Conservation (phyloP, 2,797 vertebrate genomes). For the Naso thynnoides region DNA sequence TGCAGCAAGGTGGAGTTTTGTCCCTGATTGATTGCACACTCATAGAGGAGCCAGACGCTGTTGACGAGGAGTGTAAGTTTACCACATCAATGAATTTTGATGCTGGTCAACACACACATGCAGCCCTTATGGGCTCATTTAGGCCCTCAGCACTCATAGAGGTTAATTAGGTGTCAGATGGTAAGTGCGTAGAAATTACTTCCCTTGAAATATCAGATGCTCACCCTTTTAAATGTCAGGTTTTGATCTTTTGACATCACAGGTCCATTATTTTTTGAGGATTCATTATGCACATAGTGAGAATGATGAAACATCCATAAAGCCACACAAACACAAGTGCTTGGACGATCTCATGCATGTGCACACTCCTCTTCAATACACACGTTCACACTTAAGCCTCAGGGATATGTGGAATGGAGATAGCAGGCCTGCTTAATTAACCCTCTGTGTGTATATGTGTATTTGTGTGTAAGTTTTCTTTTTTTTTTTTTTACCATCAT, state of each 20-base stretch:
- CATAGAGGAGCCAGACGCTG: conserved; percentile 94
- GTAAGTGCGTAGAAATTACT: conserved; percentile 73
- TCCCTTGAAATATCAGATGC: conserved; percentile 76
- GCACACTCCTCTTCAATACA: conserved; percentile 22
- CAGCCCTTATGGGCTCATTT: conserved; percentile 45
- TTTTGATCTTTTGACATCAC: conserved; percentile 71
- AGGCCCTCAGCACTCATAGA: conserved; percentile 36
- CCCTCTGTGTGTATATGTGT: conserved; percentile 23
- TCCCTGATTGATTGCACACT: conserved; percentile 96
- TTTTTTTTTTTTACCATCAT: too few relatives aligned
- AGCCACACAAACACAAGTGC: conserved; percentile 16
- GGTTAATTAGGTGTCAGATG: conserved; percentile 83
- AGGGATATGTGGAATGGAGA: conserved; percentile 32
- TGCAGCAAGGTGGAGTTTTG: conserved; percentile 96
- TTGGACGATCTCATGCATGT: conserved; percentile 6
- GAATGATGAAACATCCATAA: conserved; percentile 25
- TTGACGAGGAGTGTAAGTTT: conserved; percentile 95
- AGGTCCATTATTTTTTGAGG: conserved; percentile 48
- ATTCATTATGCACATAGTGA: conserved; percentile 36
- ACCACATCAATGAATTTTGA: conserved; percentile 26
- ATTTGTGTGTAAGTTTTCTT: conserved; percentile 2
- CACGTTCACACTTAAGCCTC: conserved; percentile 32
- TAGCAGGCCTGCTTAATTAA: conserved; percentile 61
- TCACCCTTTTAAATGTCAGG: conserved; percentile 79
- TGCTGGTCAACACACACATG: not conserved